phyloP scores from a whole-genome alignment of 2,888 invertebrate species.

The Drosophila anomelani region DNA sequence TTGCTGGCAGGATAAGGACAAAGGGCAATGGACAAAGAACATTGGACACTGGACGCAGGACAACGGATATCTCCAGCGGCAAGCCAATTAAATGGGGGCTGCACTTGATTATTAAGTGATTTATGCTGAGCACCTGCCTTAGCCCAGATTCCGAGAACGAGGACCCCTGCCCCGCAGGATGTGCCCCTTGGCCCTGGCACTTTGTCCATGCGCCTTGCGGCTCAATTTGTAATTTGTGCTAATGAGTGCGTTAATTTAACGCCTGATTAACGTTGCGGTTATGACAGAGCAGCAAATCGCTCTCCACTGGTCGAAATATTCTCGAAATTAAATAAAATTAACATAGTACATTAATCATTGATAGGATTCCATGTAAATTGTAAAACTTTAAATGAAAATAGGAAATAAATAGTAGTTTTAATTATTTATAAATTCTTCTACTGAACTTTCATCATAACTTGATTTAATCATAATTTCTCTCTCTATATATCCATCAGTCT shows the following conservation, averaged over 20 bases:
- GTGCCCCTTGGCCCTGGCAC: conserved; percentile 28
- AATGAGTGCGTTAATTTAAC: conserved; percentile 79
- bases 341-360: too few relatives aligned
- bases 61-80: conserved; percentile 33
- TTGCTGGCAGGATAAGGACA: conserved; percentile 49
- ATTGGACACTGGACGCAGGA: conserved; percentile 12
- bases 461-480: neutral
- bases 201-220: conserved; percentile 49
- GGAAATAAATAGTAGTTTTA: neutral
- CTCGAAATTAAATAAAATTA: too few relatives aligned
- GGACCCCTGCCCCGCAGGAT: neutral
- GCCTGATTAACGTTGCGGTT: conserved; percentile 73
- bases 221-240: conserved; percentile 77
- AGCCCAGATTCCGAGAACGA: conserved; percentile 17
- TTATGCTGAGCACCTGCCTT: conserved; percentile 76
- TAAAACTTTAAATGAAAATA: too few relatives aligned
- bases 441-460: neutral
- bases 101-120: conserved; percentile 78
- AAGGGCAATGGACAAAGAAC: conserved; percentile 17
- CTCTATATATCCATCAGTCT: neutral
- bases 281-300: neutral
- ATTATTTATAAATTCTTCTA: neutral
- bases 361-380: too few relatives aligned
- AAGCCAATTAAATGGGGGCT: conserved; percentile 68
- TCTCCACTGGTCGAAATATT: conserved; percentile 5